Evolutionary conservation across 2,888 invertebrate species (phyloP), one percentile per base, ranked within the genome.

Genomic region (Pristionchus mayeri): DNA sequence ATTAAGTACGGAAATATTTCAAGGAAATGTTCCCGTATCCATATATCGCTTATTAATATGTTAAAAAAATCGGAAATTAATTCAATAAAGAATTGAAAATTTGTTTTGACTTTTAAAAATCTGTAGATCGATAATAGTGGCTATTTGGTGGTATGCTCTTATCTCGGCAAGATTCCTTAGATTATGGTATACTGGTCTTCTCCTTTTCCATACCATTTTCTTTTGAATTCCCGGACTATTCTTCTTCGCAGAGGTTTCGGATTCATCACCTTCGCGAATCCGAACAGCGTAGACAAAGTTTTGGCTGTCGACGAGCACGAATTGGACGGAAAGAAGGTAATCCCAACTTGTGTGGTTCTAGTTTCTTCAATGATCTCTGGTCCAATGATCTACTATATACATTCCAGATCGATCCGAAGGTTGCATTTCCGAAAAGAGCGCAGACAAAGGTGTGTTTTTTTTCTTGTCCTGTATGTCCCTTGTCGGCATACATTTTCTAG

Each of bases 261-360:
- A 93, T 99, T 99, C 95, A 97, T 99, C 95, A 99, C 98, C 94
- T 99, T 98, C 95, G 96, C 96, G 94, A 98, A 98, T 95, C 96
- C 98, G 93, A 95, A 96, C 94, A 96, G 97, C 95, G 98, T 98
- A 95, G 98, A 98, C 95, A 98, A 98, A 95, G 98, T 99, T 94
- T 96, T 99, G 95, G 96, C 96, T 94, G 96, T 97, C 95, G 96
- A 96, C 94, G 97, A 96, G 94, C 99, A 99, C 95, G 98, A 98
- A 95, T 95, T 99, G 95, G 98, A 99, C 95, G 97, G 98, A 94
- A 98, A 98, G 96, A 98, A 98, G 97, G 98, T 98, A 95, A 88
- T 34, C 24, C 13, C 34, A 21, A 30, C 37, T 13, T 67, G n/a
- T 67, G 24, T n/a, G 27, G 24, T 13, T 27, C 30, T 76, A 48